Evolutionary conservation across 30 jellyfish, hydroid and myxozoan species (phyloP).

Genomic region (Aurelia sp.): DNA sequence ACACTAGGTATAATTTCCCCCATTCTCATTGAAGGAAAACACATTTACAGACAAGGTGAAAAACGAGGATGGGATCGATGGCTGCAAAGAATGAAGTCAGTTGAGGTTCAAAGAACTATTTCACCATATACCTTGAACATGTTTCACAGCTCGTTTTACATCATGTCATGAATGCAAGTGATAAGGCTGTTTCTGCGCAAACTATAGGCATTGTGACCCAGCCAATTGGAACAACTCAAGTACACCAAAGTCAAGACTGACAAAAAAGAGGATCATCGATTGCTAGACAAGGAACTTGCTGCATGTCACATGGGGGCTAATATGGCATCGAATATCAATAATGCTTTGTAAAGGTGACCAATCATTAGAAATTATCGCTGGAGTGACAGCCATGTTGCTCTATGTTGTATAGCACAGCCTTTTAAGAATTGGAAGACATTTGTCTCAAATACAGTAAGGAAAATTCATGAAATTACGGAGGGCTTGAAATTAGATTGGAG

Average conservation of each 20-base stretch:
- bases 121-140: no score
- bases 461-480: conserved; percentile 20
- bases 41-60: conserved; percentile 11
- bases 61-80: background rate
- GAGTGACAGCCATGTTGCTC: conserved; percentile 28
- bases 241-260: no score
- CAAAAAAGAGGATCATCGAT: no score
- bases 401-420: conserved; percentile 30
- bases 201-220: conserved; percentile 37
- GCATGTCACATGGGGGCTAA: conserved; percentile 62
- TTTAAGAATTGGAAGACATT: conserved; percentile 37
- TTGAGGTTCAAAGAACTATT: conserved; percentile 37
- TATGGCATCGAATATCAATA: no score
- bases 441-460: conserved; percentile 26
- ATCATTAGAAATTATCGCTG: no score
- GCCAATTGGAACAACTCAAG: conserved; percentile 47
- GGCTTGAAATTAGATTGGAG: background rate
- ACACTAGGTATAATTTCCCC: conserved; percentile 56
- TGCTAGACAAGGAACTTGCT: conserved; percentile 42
- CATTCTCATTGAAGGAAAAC: conserved; percentile 35
- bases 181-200: conserved; percentile 47
- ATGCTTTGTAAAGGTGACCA: no score
- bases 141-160: conserved; percentile 28
- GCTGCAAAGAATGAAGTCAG: conserved; percentile 3
- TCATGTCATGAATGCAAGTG: conserved; percentile 55